Percentiles rank a stretch among this genome's conserved stretches.
phyloP scores from a whole-genome alignment of 2,113 vertebrate species.

The Xiphophorus maculatus region DNA sequence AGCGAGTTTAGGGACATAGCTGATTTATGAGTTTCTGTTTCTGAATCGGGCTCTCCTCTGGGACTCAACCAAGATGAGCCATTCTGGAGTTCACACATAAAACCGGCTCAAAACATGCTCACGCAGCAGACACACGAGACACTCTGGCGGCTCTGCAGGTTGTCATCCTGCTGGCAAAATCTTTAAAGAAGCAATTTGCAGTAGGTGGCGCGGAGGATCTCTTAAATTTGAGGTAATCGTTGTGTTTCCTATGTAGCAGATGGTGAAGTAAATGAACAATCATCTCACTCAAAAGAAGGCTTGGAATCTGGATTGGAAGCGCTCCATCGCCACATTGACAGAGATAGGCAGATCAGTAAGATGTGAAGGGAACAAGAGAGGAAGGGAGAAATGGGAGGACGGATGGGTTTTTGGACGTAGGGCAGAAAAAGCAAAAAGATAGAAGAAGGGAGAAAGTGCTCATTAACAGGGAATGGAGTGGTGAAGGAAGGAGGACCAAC shows the following conservation, averaged over 20 bases:
- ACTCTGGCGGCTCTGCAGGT: constrained; percentile 30
- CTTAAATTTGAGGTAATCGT: constrained; percentile 44
- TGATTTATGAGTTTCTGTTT: constrained; percentile 79
- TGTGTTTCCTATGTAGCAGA: constrained; percentile 51
- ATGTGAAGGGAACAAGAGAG: constrained; percentile 10
- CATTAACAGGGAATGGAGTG: constrained; percentile 49
- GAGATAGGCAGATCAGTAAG: constrained; percentile 33
- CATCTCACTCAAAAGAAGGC: constrained; percentile 49
- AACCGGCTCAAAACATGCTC: constrained; percentile 15
- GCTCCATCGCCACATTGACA: constrained; percentile 34
- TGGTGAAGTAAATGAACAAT: constrained; percentile 72
- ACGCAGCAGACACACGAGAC: constrained; percentile 31
- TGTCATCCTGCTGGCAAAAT: constrained; percentile 50
- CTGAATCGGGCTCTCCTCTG: constrained; percentile 58
- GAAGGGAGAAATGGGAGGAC: not conserved
- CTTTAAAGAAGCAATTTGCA: constrained; percentile 52
- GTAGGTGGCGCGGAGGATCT: constrained; percentile 24
- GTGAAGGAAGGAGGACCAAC: constrained; percentile 51
- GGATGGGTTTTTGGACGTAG: not conserved
- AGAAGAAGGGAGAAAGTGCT: constrained; percentile 36
- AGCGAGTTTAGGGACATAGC: constrained; percentile 62
- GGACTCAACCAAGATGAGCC: constrained; percentile 56
- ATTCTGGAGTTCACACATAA: constrained; percentile 41
- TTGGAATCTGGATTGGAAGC: constrained; percentile 40
- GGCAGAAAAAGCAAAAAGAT: constrained; percentile 21